These are phyloP conservation scores for Scytalopus superciliaris DNA, from an alignment of 2,113 vertebrate genomes.

Conservation along the genomic window DNA sequence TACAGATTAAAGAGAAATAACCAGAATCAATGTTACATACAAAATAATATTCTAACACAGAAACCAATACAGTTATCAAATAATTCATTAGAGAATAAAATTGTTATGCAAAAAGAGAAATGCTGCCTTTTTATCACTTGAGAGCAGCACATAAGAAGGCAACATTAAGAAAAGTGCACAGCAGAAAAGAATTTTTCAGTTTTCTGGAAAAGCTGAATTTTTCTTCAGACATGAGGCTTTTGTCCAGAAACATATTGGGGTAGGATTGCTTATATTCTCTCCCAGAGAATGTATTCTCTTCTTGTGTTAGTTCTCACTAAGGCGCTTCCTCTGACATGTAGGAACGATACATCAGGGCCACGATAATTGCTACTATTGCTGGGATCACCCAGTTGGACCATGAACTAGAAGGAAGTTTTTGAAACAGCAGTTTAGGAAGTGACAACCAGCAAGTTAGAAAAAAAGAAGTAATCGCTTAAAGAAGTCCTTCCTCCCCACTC, in stretches of 20 bases:
- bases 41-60: constrained; percentile 15
- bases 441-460: neutral
- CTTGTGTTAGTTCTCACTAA: constrained; percentile 7
- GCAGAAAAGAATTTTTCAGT: constrained; percentile 20
- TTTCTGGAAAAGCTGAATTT: neutral
- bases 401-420: constrained; percentile 74
- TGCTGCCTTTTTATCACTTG: constrained; percentile 8
- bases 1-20: neutral
- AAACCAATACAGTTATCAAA: constrained; percentile 55
- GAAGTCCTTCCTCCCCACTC: neutral
- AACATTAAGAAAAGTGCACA: constrained; percentile 46
- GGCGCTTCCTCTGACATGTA: constrained; percentile 72
- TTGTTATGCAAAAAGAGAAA: constrained; percentile 51
- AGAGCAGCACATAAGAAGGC: constrained; percentile 56
- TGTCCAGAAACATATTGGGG: neutral
- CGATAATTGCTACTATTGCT: constrained; percentile 71
- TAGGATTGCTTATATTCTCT: constrained; percentile 14
- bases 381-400: constrained; percentile 89
- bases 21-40: constrained; percentile 25
- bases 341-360: constrained; percentile 86
- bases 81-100: constrained; percentile 24
- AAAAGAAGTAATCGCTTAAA: neutral
- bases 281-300: neutral
- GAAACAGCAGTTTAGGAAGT: neutral
- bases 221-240: constrained; percentile 20